phyloP scores from a whole-genome alignment of 2,888 invertebrate species.

The Drosophila leonis region DNA sequence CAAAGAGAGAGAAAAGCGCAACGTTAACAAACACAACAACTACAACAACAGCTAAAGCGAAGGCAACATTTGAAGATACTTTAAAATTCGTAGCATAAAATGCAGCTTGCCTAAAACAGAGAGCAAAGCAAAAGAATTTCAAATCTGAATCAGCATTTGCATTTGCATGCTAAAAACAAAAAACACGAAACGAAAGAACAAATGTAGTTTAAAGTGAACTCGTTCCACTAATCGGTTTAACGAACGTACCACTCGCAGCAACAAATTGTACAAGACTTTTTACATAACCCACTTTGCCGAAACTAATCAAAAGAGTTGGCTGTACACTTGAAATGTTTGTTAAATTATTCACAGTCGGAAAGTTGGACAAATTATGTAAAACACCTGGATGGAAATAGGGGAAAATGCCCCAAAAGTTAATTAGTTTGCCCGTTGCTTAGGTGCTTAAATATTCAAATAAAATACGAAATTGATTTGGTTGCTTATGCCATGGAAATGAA shows the following conservation, averaged over 20 bases:
- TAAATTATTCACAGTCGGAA: slow-evolving; percentile 32
- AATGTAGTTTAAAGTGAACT: slow-evolving; percentile 41
- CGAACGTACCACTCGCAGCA: slow-evolving; percentile 15
- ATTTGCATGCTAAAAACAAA: slow-evolving; percentile 43
- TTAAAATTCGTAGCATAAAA: slow-evolving; percentile 73
- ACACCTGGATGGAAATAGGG: slow-evolving; percentile 15
- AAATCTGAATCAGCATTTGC: slow-evolving; percentile 32
- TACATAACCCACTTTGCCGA: slow-evolving; percentile 22
- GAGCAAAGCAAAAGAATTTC: slow-evolving; percentile 32
- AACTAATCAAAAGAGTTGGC: slow-evolving; percentile 24
- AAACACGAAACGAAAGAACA: neutral
- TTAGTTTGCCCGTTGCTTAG: slow-evolving; percentile 16
- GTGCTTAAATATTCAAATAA: slow-evolving; percentile 8
- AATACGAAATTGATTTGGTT: slow-evolving; percentile 12
- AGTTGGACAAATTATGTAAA: slow-evolving; percentile 32
- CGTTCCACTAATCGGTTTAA: slow-evolving; percentile 41
- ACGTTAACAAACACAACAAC: slow-evolving; percentile 38
- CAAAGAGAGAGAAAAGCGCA: slow-evolving; percentile 38
- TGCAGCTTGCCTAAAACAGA: slow-evolving; percentile 56
- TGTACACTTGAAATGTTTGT: slow-evolving; percentile 2
- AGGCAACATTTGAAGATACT: slow-evolving; percentile 67
- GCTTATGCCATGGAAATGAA: neutral
- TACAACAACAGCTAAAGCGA: slow-evolving; percentile 31
- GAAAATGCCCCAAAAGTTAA: slow-evolving; percentile 21
- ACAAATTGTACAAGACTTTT: slow-evolving; percentile 38